Percentiles rank a stretch among this genome's conserved stretches.
Evolutionary conservation across 2,888 invertebrate genomes (phyloP).

Genomic region (Baronia brevicornis): DNA sequence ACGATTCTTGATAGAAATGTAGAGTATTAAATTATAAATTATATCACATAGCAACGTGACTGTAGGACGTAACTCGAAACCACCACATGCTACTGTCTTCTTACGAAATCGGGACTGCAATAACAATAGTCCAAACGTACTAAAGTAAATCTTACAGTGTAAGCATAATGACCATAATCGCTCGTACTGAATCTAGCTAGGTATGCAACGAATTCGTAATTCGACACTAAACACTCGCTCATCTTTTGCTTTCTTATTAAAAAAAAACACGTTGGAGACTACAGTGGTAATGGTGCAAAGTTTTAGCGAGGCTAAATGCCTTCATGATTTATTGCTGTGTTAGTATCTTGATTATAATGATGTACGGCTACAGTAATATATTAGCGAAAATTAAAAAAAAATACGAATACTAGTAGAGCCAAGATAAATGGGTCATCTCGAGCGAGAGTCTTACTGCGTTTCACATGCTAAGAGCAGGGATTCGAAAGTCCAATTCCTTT

Average conservation of each 20-base stretch:
- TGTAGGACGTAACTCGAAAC: conserved; percentile 45
- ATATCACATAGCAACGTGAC: conserved; percentile 31
- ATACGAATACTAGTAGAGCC: no score
- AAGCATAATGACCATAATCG: conserved; percentile 24
- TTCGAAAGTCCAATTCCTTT: no score
- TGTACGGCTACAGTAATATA: not conserved
- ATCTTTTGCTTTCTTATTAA: conserved; percentile 46
- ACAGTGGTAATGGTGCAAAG: conserved; percentile 11
- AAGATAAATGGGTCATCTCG: no score
- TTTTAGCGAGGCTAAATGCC: conserved; percentile 4
- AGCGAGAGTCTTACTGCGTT: no score
- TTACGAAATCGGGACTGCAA: conserved; percentile 39
- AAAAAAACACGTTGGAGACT: conserved; percentile 26
- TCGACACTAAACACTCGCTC: conserved; percentile 44
- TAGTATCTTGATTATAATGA: conserved; percentile 4
- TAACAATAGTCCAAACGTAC: conserved; percentile 15
- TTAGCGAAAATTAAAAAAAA: no score
- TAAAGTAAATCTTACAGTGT: conserved; percentile 19
- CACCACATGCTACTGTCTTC: conserved; percentile 42
- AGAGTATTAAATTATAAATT: conserved; percentile 26
- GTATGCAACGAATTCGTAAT: conserved; percentile 56
- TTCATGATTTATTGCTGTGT: no score
- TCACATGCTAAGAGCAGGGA: no score
- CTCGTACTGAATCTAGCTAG: conserved; percentile 18
- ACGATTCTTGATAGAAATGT: no score